Conservation (phyloP, 2,888 invertebrate genomes). For the Ennomos fuscantarius region DNA sequence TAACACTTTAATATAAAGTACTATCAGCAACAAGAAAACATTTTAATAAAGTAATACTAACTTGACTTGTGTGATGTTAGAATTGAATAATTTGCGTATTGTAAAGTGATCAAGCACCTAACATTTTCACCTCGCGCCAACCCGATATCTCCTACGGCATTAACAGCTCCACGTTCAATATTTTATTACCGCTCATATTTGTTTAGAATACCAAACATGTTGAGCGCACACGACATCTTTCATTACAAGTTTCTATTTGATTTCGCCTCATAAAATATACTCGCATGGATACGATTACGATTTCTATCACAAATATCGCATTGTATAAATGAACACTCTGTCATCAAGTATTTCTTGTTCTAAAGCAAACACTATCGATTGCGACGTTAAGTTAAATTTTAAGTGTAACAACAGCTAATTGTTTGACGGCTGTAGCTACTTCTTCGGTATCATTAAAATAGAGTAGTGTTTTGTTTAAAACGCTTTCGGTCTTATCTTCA, state of each 20-base stretch:
- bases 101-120: slow-evolving; percentile 44
- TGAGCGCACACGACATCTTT: slow-evolving; percentile 76
- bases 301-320: slow-evolving; percentile 82
- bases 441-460: slow-evolving; percentile 51
- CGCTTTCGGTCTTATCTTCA: slow-evolving; percentile 54
- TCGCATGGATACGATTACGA: slow-evolving; percentile 77
- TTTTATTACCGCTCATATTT: slow-evolving; percentile 78
- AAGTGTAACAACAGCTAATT: slow-evolving; percentile 39
- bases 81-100: slow-evolving; percentile 32
- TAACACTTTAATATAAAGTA: too few species aligned
- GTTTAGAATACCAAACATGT: slow-evolving; percentile 76
- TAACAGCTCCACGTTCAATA: slow-evolving; percentile 78
- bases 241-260: slow-evolving; percentile 85
- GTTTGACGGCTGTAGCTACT: slow-evolving; percentile 45
- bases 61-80: slow-evolving; percentile 8
- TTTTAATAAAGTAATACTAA: neutral
- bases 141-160: slow-evolving; percentile 59
- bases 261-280: slow-evolving; percentile 79
- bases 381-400: slow-evolving; percentile 46
- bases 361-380: slow-evolving; percentile 27
- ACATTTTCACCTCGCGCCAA: slow-evolving; percentile 62
- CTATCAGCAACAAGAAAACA: neutral
- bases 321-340: slow-evolving; percentile 55
- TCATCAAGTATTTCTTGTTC: slow-evolving; percentile 31
- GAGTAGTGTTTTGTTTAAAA: slow-evolving; percentile 54